These are phyloP conservation scores for Nomada lathburiana DNA, from an alignment of 2,888 invertebrate genomes.

Conservation along the genomic window DNA sequence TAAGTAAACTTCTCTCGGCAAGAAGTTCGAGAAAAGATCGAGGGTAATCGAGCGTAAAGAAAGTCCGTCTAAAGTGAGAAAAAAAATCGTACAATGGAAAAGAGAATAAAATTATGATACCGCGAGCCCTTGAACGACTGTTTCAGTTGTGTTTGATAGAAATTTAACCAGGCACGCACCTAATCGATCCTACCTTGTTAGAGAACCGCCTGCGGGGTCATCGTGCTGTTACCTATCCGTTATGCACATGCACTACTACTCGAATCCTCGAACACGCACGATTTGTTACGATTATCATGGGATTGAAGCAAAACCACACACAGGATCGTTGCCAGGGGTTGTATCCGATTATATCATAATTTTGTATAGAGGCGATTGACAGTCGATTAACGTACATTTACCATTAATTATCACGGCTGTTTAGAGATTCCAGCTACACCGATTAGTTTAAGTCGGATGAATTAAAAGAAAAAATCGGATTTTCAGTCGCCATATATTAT, in stretches of 20 bases:
- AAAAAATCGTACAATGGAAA: too few relatives aligned
- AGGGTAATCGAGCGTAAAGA: not conserved
- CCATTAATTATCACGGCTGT: slow-evolving; percentile 1
- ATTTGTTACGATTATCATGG: slow-evolving; percentile 24
- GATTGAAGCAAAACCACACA: slow-evolving; percentile 46
- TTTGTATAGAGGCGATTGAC: slow-evolving; percentile 24
- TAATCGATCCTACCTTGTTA: slow-evolving; percentile 22
- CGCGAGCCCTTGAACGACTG: not conserved
- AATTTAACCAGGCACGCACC: slow-evolving; percentile 10
- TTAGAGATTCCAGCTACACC: not conserved
- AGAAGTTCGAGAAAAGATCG: not conserved
- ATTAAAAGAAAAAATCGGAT: too few relatives aligned
- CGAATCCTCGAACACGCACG: slow-evolving; percentile 30
- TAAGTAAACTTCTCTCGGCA: not conserved
- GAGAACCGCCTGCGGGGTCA: slow-evolving; percentile 6
- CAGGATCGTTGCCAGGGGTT: not conserved
- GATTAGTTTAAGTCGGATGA: not conserved
- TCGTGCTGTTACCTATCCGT: slow-evolving; percentile 43
- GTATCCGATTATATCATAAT: not conserved
- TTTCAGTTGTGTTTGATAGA: slow-evolving; percentile 1
- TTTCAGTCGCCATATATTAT: too few relatives aligned
- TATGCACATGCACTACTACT: slow-evolving; percentile 18
- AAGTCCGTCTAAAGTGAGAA: not conserved
- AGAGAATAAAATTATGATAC: not conserved
- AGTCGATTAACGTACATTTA: not conserved